phyloP scores from a whole-genome alignment of 2,113 vertebrate genomes.

The Pituophis catenifer region DNA sequence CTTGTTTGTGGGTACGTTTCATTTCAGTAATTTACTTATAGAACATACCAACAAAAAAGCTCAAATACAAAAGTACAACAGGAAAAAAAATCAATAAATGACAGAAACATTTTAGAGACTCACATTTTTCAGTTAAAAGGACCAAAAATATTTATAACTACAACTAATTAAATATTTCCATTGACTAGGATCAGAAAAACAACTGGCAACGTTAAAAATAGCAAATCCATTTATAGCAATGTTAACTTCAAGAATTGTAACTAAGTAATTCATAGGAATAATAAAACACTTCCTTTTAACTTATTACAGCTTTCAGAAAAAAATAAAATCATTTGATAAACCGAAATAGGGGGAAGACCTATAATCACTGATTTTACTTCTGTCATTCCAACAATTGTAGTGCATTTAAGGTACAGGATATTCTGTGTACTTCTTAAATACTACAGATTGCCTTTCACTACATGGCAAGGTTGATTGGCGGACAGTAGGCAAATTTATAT shows the following conservation, averaged over 20 bases:
- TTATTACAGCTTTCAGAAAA: slow-evolving; percentile 54
- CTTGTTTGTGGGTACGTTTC: background rate
- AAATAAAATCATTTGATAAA: slow-evolving; percentile 54
- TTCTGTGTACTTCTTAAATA: slow-evolving; percentile 42
- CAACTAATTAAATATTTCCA: slow-evolving; percentile 52
- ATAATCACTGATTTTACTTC: slow-evolving; percentile 41
- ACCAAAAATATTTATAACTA: slow-evolving; percentile 45
- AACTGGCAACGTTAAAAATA: slow-evolving; percentile 46
- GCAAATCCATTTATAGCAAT: slow-evolving; percentile 64
- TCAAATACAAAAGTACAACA: background rate
- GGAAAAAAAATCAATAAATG: background rate
- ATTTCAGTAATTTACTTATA: background rate
- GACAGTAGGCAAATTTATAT: slow-evolving; percentile 27
- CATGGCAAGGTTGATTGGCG: background rate
- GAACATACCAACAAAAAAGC: background rate
- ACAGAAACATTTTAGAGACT: background rate
- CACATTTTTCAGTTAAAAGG: slow-evolving; percentile 50
- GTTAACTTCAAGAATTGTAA: slow-evolving; percentile 51
- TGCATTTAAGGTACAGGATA: slow-evolving; percentile 39
- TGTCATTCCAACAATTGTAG: slow-evolving; percentile 44
- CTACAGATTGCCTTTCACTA: background rate
- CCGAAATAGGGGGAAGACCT: slow-evolving; percentile 50
- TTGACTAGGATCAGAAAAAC: slow-evolving; percentile 50
- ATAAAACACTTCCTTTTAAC: slow-evolving; percentile 59
- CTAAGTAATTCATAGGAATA: slow-evolving; percentile 67